Conservation (phyloP, 1,140 invertebrate genomes). For the Lanistes nyassanus region DNA sequence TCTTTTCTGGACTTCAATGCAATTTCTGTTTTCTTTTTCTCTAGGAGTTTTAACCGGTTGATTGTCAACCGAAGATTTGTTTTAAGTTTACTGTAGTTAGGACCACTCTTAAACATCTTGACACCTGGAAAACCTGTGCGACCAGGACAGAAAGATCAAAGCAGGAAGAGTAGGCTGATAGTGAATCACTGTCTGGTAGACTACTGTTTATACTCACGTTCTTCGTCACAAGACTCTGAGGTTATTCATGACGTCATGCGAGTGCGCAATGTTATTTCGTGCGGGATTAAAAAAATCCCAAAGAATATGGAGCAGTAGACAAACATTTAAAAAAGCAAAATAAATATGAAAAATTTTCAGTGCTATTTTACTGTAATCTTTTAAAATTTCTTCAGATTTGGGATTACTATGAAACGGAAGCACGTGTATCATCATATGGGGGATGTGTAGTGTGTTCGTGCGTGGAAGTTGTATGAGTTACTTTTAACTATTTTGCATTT, state of each 20-base stretch:
- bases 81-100: constrained; percentile 82
- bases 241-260: constrained; percentile 11
- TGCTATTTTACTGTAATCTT: too few relatives aligned
- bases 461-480: too few relatives aligned
- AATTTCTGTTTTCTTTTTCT: constrained; percentile 98
- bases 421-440: too few relatives aligned
- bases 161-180: background rate
- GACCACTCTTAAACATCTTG: constrained; percentile 57
- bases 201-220: background rate
- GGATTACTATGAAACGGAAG: too few relatives aligned
- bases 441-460: too few relatives aligned
- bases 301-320: too few relatives aligned
- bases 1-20: constrained; percentile 95
- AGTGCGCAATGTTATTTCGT: constrained; percentile 9
- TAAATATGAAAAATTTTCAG: too few relatives aligned
- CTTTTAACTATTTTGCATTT: too few relatives aligned
- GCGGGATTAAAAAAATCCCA: background rate
- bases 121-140: background rate
- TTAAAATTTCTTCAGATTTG: too few relatives aligned
- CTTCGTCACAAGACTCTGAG: constrained; percentile 30
- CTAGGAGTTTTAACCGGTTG: constrained; percentile 92
- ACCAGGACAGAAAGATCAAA: background rate
- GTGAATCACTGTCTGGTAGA: background rate
- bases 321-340: too few relatives aligned
- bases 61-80: constrained; percentile 93